Conservation (phyloP, 2,113 vertebrate species). For the Chionomys nivalis region DNA sequence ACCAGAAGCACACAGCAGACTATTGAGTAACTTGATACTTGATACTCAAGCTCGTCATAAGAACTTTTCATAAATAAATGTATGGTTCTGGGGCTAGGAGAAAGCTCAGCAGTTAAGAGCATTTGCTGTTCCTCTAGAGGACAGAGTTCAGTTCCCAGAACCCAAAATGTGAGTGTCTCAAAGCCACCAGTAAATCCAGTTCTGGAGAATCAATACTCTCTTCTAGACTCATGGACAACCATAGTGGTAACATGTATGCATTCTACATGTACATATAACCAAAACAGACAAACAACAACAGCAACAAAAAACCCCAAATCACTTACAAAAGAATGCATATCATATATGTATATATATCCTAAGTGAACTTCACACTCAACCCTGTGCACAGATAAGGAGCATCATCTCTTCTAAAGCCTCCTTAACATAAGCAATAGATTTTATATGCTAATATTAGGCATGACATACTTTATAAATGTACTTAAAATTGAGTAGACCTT, state of each 20-base stretch:
- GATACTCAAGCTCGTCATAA: neutral
- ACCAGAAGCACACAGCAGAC: neutral
- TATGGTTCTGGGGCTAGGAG: neutral
- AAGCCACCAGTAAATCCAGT: too few relatives aligned
- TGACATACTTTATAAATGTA: conserved; percentile 8
- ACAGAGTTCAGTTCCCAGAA: neutral
- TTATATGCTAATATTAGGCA: neutral
- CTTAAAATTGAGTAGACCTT: conserved; percentile 7
- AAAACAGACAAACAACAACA: too few relatives aligned
- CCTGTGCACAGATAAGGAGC: neutral
- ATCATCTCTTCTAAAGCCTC: neutral
- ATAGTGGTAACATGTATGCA: neutral
- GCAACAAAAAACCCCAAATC: too few relatives aligned
- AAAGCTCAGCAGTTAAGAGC: neutral
- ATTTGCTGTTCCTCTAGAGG: neutral
- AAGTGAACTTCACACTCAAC: neutral
- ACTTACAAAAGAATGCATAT: neutral
- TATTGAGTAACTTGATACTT: neutral
- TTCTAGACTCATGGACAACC: neutral
- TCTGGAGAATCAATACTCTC: neutral
- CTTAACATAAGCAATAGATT: neutral
- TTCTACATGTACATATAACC: neutral
- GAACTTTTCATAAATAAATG: neutral
- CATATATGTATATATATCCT: neutral
- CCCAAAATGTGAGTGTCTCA: neutral